Conservation (phyloP, 2,888 invertebrate species). For the Euclidia mi region DNA sequence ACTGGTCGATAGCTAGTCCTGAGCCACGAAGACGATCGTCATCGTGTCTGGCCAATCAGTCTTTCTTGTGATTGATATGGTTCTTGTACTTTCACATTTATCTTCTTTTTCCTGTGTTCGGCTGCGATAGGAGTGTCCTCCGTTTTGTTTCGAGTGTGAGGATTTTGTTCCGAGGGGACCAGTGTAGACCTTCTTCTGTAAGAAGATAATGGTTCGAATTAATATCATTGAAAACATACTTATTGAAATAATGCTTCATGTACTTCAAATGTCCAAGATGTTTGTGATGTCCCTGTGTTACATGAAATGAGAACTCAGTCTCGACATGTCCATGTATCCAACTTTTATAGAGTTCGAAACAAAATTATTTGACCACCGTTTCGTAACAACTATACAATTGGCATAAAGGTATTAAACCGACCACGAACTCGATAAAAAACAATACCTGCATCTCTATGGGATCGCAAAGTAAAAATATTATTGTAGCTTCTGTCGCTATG, state of each 20-base stretch:
- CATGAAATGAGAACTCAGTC: background rate
- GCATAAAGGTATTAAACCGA: background rate
- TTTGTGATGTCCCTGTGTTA: background rate
- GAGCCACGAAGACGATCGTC: too few relatives aligned
- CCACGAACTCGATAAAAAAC: background rate
- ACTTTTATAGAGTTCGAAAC: slow-evolving; percentile 3
- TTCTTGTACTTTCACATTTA: background rate
- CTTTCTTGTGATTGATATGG: too few relatives aligned
- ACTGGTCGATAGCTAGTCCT: too few relatives aligned
- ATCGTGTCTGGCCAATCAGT: too few relatives aligned
- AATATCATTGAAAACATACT: slow-evolving; percentile 1
- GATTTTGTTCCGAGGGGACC: background rate
- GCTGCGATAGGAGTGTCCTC: slow-evolving; percentile 3
- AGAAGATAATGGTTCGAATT: slow-evolving; percentile 2
- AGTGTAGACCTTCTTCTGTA: background rate
- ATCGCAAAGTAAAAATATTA: background rate
- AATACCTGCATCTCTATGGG: too few relatives aligned
- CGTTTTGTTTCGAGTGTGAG: background rate
- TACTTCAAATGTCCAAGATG: background rate
- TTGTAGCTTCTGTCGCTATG: background rate
- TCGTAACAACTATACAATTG: background rate
- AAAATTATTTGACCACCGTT: background rate
- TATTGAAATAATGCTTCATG: background rate
- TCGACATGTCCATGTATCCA: background rate
- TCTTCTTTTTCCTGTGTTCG: slow-evolving; percentile 8